These are phyloP conservation scores for Vimba vimba DNA, from an alignment of 2,113 vertebrate genomes.

Conservation along the genomic window DNA sequence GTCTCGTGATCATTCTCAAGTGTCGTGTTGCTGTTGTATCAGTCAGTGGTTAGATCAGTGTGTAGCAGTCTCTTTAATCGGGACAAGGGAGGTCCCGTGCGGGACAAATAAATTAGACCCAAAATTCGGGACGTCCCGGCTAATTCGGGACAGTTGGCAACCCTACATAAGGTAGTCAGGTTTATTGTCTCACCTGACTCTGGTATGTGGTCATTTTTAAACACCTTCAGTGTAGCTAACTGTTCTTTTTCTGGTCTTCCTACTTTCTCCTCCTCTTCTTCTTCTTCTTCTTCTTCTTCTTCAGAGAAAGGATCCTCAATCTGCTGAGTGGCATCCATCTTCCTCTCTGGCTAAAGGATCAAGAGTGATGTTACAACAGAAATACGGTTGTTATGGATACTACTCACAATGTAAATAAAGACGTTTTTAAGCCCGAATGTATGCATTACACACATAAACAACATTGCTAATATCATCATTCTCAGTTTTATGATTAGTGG, in stretches of 20 bases:
- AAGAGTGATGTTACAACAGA: background rate
- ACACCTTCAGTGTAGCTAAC: slow-evolving; percentile 73
- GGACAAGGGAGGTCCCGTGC: too few relatives aligned
- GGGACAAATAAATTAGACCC: too few relatives aligned
- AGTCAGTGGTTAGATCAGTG: too few relatives aligned
- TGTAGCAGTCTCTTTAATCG: too few relatives aligned
- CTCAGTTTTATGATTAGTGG: background rate
- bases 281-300: slow-evolving; percentile 67
- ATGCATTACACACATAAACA: background rate
- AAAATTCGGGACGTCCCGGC: too few relatives aligned
- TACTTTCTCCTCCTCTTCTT: slow-evolving; percentile 63
- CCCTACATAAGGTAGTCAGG: too few relatives aligned
- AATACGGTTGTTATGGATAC: background rate
- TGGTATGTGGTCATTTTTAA: slow-evolving; percentile 74
- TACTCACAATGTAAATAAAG: background rate
- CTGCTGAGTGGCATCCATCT: slow-evolving; percentile 78
- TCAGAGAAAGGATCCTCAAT: slow-evolving; percentile 69
- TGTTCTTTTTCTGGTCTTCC: slow-evolving; percentile 49
- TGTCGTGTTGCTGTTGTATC: too few relatives aligned
- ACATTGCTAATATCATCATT: background rate
- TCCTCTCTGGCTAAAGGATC: background rate
- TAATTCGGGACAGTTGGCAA: too few relatives aligned
- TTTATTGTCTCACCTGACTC: slow-evolving; percentile 68
- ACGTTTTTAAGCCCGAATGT: background rate
- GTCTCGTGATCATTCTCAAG: too few relatives aligned